Evolutionary conservation across 2,888 invertebrate genomes (phyloP), one percentile per base, ranked within the genome.

Genomic region (Sinelater perroti): DNA sequence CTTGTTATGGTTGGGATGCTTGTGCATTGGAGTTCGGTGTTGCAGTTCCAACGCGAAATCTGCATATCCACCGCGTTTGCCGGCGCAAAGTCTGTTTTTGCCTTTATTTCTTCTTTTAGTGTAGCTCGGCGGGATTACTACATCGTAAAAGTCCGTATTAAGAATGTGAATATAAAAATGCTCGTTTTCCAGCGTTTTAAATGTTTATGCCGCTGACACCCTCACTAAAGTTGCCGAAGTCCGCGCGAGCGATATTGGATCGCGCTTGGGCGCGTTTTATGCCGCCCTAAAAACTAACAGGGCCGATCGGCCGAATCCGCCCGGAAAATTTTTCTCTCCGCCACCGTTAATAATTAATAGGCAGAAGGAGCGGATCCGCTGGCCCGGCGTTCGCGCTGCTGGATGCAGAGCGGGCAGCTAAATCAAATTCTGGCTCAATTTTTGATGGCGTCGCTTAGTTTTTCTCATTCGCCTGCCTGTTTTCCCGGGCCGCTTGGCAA

Each of bases 121-220:
- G 35, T 45, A 45, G 13, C 26, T 36, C 44, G 53, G 14, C 36
- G 35, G 20, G 33, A 42, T 42, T 52, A 52, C 44, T 30, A 31
- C 42, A 28, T 47, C 55, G 45, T 56, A 56, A 56, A 51, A 38
- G 51, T 28, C 17, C 13, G 24, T 45, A 40, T 56, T 56, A 56
- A 51, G 44, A 46, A 36, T 20, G 16, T 35, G 44, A 42, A 50
- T 56, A 56, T 45, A 53, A 52, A 55, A 55, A 46, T 55, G 11
- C 36, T 31, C 47, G 30, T 46, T 54, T 54, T 54, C 28, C 13
- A 10, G 36, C 28, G 30, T 56, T 56, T 56, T 46, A 46, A 54
- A 54, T 45, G 53, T 28, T 35, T 18, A 38, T 21, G 38, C 4
- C 6, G 38, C 38, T 38, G 38, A 18, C 35, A 35, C 35, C 35